Percentiles rank a stretch among this genome's conserved stretches.
These are phyloP conservation scores for Hiodon tergisus DNA, from an alignment of 2,113 vertebrate genomes.

Conservation along the genomic window DNA sequence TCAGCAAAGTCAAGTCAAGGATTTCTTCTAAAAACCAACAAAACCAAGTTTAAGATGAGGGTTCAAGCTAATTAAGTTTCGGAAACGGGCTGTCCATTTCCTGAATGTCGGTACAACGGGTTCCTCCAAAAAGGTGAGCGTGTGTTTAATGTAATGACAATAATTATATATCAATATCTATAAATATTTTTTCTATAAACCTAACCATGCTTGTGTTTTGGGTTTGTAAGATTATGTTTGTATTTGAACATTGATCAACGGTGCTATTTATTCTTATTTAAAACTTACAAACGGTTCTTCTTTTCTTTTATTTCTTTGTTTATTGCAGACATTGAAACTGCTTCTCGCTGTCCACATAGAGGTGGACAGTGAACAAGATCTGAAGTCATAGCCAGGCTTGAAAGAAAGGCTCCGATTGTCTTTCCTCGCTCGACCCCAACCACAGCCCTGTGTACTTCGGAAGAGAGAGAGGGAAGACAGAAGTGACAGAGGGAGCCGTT, in stretches of 20 bases:
- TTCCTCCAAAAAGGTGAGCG: too few species aligned
- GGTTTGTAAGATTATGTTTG: neutral
- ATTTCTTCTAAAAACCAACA: neutral
- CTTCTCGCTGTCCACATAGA: conserved; percentile 55
- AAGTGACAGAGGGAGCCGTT: conserved; percentile 66
- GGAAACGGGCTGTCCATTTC: neutral
- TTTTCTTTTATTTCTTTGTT: neutral
- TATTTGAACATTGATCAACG: neutral
- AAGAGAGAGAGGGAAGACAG: conserved; percentile 57
- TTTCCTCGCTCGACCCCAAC: conserved; percentile 70
- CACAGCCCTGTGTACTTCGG: conserved; percentile 65
- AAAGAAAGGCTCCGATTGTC: conserved; percentile 85
- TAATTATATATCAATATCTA: too few species aligned
- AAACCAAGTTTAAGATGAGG: conserved; percentile 16
- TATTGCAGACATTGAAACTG: conserved; percentile 52
- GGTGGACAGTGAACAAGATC: conserved; percentile 72
- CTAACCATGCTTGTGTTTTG: too few species aligned
- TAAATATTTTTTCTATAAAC: too few species aligned
- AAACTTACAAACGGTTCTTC: neutral
- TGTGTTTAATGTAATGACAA: too few species aligned
- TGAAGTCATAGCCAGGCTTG: conserved; percentile 79
- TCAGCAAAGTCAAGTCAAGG: conserved; percentile 25
- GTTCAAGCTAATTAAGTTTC: neutral
- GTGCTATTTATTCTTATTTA: too few species aligned
- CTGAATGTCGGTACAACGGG: too few species aligned